phyloP scores from a whole-genome alignment of 2,888 invertebrate genomes.

The Pammene aurita region DNA sequence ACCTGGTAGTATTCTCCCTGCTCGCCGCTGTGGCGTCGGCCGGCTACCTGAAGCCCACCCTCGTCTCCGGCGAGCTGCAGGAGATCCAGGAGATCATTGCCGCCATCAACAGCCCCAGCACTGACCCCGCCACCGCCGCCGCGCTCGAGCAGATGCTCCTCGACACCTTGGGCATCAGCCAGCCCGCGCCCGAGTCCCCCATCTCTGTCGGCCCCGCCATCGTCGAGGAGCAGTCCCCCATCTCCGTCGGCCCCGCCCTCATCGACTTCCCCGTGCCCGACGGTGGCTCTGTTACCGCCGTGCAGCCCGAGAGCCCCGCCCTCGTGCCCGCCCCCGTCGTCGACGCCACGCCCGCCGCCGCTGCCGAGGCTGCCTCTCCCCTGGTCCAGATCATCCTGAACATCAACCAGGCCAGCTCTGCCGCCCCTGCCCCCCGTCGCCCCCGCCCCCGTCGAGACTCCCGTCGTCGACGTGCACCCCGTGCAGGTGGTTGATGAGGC shows the following conservation, averaged over 20 bases:
- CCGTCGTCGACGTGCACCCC: constrained; percentile 50
- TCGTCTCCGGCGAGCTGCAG: constrained; percentile 45
- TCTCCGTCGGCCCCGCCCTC: constrained; percentile 31
- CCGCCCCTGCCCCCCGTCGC: constrained; percentile 40
- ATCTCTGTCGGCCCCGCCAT: constrained; percentile 32
- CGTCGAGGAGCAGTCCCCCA: constrained; percentile 42
- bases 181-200: constrained; percentile 42
- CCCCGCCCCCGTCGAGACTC: constrained; percentile 43
- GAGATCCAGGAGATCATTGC: constrained; percentile 56
- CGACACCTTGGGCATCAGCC: constrained; percentile 47
- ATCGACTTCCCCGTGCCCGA: constrained; percentile 45
- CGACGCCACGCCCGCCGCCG: constrained; percentile 39
- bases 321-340: constrained; percentile 48
- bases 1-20: constrained; percentile 62
- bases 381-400: constrained; percentile 46
- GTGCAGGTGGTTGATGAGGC: constrained; percentile 55
- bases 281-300: constrained; percentile 33
- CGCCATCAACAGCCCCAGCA: constrained; percentile 64
- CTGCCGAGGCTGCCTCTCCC: constrained; percentile 31
- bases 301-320: constrained; percentile 41
- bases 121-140: constrained; percentile 61
- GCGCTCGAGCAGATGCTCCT: constrained; percentile 48
- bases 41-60: constrained; percentile 48
- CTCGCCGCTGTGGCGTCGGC: constrained; percentile 65
- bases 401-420: constrained; percentile 38